Percentiles rank a stretch among this genome's conserved stretches.
Evolutionary conservation across 2,113 vertebrate species (phyloP).

Genomic region (Rallus limicola): DNA sequence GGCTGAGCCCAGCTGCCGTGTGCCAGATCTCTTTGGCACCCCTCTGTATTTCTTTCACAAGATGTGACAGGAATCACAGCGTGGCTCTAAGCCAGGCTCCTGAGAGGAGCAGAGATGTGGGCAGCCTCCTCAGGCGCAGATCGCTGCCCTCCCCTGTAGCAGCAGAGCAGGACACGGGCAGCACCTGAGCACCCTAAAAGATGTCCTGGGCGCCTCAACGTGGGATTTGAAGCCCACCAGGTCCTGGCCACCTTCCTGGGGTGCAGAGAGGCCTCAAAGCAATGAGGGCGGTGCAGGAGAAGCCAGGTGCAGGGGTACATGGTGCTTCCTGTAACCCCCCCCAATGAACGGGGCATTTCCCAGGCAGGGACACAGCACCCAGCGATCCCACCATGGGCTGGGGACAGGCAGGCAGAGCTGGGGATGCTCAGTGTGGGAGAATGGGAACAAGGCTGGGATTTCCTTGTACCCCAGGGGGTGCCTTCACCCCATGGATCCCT

Average conservation of each 20-base stretch:
- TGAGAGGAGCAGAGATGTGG: not conserved
- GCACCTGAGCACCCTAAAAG: not conserved
- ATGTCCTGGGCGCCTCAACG: not conserved
- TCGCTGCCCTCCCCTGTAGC: not conserved
- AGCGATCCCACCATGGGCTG: accelerated
- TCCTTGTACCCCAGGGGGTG: not conserved
- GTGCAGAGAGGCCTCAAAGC: not conserved
- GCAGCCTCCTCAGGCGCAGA: not conserved
- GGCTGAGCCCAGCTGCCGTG: not conserved
- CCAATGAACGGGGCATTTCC: not conserved
- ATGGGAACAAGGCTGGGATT: too few relatives aligned
- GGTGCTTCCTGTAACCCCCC: not conserved
- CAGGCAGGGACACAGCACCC: accelerated
- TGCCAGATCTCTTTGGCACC: not conserved
- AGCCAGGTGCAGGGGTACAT: accelerated
- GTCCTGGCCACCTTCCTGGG: not conserved
- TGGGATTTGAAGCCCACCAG: not conserved
- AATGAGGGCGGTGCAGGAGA: not conserved
- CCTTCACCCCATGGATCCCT: not conserved
- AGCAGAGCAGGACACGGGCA: accelerated
- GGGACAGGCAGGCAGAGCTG: not conserved
- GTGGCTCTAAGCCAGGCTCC: not conserved
- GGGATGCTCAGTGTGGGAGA: not conserved
- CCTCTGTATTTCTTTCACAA: not conserved
- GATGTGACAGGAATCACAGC: not conserved